Evolutionary conservation across 2,888 invertebrate genomes (phyloP).

Genomic region (Stratiomys singularior): DNA sequence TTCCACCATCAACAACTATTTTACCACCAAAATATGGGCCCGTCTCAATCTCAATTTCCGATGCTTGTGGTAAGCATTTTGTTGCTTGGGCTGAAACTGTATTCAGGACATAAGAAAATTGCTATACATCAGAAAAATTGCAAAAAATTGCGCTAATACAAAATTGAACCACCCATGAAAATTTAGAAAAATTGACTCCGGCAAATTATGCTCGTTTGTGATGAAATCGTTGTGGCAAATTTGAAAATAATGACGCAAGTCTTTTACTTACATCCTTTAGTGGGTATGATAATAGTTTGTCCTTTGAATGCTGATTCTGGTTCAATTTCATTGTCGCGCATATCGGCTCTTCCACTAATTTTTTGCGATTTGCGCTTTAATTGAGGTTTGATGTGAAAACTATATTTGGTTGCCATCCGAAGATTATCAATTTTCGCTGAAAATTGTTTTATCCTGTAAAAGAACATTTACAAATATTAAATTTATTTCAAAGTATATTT

Average conservation of each 20-base stretch:
- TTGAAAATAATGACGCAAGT: no score
- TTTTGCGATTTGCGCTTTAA: constrained; percentile 67
- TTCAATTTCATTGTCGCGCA: constrained; percentile 64
- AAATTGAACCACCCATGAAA: no score
- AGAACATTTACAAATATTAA: background rate
- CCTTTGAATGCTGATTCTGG: constrained; percentile 69
- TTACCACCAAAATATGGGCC: constrained; percentile 84
- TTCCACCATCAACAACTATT: constrained; percentile 77
- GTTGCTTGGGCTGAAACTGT: constrained; percentile 84
- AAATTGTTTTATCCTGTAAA: constrained; percentile 65
- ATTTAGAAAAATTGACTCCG: no score
- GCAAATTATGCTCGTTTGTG: no score
- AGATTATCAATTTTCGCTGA: constrained; percentile 74
- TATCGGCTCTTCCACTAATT: constrained; percentile 62
- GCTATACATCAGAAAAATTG: no score
- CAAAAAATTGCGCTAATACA: no score
- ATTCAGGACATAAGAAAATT: background rate
- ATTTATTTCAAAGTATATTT: background rate
- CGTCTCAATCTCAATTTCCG: constrained; percentile 84
- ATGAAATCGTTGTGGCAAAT: no score
- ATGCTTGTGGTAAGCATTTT: constrained; percentile 81
- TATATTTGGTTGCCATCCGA: constrained; percentile 84
- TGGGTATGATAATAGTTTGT: constrained; percentile 78
- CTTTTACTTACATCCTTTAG: constrained; percentile 81
- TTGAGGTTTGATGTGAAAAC: constrained; percentile 77